Evolutionary conservation across 2,113 vertebrate genomes (phyloP).

Genomic region (Calyptomena viridis): DNA sequence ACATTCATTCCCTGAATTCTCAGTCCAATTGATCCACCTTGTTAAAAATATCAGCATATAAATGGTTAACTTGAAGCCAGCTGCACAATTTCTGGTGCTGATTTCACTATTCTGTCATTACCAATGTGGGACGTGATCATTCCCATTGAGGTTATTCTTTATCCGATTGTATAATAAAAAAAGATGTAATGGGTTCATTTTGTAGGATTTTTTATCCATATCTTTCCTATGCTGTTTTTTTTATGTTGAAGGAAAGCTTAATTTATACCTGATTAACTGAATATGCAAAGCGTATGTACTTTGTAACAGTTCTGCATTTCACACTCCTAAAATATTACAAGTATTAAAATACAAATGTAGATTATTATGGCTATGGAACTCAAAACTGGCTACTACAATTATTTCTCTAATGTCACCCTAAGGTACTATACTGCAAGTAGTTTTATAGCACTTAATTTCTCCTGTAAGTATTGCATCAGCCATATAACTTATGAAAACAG

Average conservation of each 20-base stretch:
- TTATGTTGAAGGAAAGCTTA: neutral
- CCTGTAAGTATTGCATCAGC: neutral
- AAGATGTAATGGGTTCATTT: neutral
- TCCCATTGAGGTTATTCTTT: neutral
- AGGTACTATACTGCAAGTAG: neutral
- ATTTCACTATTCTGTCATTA: neutral
- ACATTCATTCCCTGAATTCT: neutral
- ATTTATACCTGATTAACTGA: neutral
- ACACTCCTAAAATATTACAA: neutral
- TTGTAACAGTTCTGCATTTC: neutral
- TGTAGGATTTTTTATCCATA: neutral
- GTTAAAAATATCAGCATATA: neutral
- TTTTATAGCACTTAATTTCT: slow-evolving; percentile 4
- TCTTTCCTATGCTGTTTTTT: neutral
- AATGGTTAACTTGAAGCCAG: neutral
- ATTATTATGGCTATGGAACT: slow-evolving; percentile 10
- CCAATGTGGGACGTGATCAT: neutral
- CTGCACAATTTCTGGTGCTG: neutral
- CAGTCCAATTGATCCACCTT: neutral
- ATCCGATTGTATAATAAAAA: neutral
- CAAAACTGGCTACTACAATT: neutral
- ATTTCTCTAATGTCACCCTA: slow-evolving; percentile 1
- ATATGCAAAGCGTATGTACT: neutral
- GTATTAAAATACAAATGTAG: neutral
- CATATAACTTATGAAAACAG: neutral